Evolutionary conservation across 92 coral and sea anemone species (phyloP).

Genomic region (Zoanthus solanderi): DNA sequence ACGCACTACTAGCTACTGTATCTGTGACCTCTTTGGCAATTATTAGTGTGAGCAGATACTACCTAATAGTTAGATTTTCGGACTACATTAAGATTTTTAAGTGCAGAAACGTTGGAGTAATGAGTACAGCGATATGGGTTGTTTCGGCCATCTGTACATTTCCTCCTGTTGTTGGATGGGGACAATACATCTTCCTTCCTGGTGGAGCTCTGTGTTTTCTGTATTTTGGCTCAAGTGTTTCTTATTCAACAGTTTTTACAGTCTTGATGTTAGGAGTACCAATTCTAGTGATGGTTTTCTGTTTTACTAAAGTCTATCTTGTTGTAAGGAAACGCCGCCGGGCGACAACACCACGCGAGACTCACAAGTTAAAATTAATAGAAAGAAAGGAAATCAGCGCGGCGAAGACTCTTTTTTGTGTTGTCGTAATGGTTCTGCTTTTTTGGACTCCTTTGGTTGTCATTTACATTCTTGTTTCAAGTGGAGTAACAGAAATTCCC

Average conservation of each 20-base stretch:
- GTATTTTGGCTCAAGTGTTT: slow-evolving; percentile 62
- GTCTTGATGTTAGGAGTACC: slow-evolving; percentile 75
- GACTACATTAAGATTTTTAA: slow-evolving; percentile 70
- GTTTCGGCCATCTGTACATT: slow-evolving; percentile 50
- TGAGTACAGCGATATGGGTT: slow-evolving; percentile 65
- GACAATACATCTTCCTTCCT: slow-evolving; percentile 69
- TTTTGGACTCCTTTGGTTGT: slow-evolving; percentile 67
- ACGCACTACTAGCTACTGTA: slow-evolving; percentile 62
- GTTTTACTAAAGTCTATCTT: slow-evolving; percentile 64
- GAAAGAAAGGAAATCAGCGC: slow-evolving; percentile 64
- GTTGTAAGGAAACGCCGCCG: slow-evolving; percentile 55
- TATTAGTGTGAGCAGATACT: slow-evolving; percentile 76
- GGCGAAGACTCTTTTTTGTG: slow-evolving; percentile 62
- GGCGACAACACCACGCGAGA: slow-evolving; percentile 9
- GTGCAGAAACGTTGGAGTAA: slow-evolving; percentile 59
- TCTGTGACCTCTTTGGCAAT: slow-evolving; percentile 65
- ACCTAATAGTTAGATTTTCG: slow-evolving; percentile 60
- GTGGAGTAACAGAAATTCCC: slow-evolving; percentile 53
- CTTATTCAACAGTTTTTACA: slow-evolving; percentile 73
- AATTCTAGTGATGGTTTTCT: slow-evolving; percentile 56
- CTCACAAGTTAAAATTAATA: slow-evolving; percentile 18
- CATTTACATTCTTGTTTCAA: slow-evolving; percentile 49
- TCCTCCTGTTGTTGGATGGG: slow-evolving; percentile 84
- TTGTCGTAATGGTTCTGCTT: slow-evolving; percentile 62
- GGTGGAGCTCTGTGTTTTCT: slow-evolving; percentile 79